phyloP scores from a whole-genome alignment of 2,797 vertebrate genomes.

The Amblyopsis hoosieri region DNA sequence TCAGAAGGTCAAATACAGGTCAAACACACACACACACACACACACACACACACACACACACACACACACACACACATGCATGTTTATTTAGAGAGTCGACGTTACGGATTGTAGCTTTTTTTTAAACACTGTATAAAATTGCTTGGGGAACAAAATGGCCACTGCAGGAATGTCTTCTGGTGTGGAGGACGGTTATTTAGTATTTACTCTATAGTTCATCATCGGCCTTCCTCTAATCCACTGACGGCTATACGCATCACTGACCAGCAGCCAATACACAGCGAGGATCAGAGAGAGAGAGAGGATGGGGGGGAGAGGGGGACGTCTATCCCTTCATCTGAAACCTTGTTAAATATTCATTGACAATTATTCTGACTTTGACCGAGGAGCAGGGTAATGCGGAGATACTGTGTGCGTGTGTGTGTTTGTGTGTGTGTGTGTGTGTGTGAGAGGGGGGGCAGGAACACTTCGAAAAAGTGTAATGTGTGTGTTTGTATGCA shows the following conservation, averaged over 20 bases:
- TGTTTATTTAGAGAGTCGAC: no score
- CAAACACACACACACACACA: no score
- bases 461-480: no score
- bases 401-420: background rate
- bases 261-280: slow-evolving; percentile 38
- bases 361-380: slow-evolving; percentile 84
- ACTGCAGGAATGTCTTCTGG: slow-evolving; percentile 28
- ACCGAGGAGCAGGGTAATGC: slow-evolving; percentile 76
- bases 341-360: slow-evolving; percentile 87
- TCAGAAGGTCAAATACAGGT: no score
- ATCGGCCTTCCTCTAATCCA: slow-evolving; percentile 66
- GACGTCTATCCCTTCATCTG: slow-evolving; percentile 79
- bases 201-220: slow-evolving; percentile 77
- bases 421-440: no score
- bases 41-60: no score
- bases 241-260: slow-evolving; percentile 64
- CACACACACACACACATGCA: no score
- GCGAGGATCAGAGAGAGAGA: slow-evolving; percentile 6
- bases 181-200: slow-evolving; percentile 67
- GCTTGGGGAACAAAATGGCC: slow-evolving; percentile 35
- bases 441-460: no score
- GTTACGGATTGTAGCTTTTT: no score
- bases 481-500: no score
- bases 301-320: slow-evolving; percentile 43
- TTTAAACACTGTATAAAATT: no score